Evolutionary conservation across 23 tunicate genomes (phyloP), one percentile per base, ranked within the genome.

Genomic region (Trididemnum nubilum): DNA sequence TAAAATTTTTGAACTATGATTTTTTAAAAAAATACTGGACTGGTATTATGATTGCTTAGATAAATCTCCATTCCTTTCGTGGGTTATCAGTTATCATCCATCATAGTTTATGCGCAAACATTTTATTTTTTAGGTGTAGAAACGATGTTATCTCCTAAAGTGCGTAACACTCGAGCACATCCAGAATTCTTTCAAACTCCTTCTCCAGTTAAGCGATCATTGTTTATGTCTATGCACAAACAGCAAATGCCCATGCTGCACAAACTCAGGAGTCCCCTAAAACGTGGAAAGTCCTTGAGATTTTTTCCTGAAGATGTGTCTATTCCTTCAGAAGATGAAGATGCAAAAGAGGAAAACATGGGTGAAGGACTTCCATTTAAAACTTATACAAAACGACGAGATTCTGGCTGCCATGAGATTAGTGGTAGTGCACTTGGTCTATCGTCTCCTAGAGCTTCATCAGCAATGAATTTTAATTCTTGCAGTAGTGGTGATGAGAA

Each of bases 401-500:
- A 85, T 57, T 89, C 89, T 61, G 89, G 88, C 22, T 77, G 82
- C 61, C 37, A 40, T 31, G 86, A 87, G 4, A 32, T 33, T 19
- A 81, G 85, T 70, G 94, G 83, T 37, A 81, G 65, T 22, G 76
- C 82, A 26, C 58, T 69, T 19, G 83, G 88, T 29, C 35, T 67
- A 23, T 44, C 78, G 9, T 63, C 85, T 28, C 69, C 71, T 2
- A 49, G 83, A 19, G 50, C 64, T 64, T 82, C 92, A 1, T 34
- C 73, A 23, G 71, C 76, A 1, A 21, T 88, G 51, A 86, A 65
- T 30, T 89, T 89, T 36, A 72, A 80, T 33, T 91, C 90, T 0
- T 60, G 83, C 63, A 90, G 96, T 34, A 91, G 97, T 51, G 97
- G 97, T 0, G 97, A 91, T n/a, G 97, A 91, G 37, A 89, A 89